Base-by-base conservation (phyloP, 2,888 invertebrate species). In the Gandaritis pyraliata region DNA sequence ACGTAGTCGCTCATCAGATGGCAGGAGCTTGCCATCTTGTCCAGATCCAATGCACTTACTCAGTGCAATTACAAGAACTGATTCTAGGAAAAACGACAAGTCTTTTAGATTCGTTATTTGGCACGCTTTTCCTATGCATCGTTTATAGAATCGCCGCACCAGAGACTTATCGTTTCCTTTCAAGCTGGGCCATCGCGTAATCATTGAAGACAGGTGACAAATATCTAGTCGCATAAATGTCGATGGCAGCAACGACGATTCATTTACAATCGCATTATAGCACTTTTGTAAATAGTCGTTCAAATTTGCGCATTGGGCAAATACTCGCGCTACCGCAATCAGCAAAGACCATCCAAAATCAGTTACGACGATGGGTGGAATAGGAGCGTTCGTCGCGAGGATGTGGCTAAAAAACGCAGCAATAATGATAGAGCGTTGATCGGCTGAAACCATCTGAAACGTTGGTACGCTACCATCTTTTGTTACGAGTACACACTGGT, bases 141-240 rank as follows among this genome's bases (percentile, higher is more conserved):
- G 38, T 12, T 38, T 38, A 38, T 12, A 38, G 12, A 38, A 38
- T 38, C 43, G 43, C 10, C 43, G 43, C 16, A 43, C 43, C 43
- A 43, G 10, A 8, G 16, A 16, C 16, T 43, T 43, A 16, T 43
- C 43, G 6, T 43, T 16, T 16, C 43, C 43, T 43, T 8, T 16
- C 11, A 43, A 43, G 3, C 43, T 43, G 16, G 43, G 43, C 16
- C 43, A 43, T 16, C 43, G 43, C 16, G 43, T 43, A 16, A 43
- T 43, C 43, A 43, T 43, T 18, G 43, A 43, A 2, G 8, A 10
- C 10, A 43, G 16, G 8, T 43, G 43, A 16, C 43, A 43, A 1
- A 43, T 16, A 10, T 43, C 43, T 43, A 43, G 16, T 10, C 43
- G 43, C 16, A 43, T 43, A 16, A 43, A 43, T 7, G 43, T 43